Evolutionary conservation across 2,888 invertebrate species (phyloP), one percentile per base, ranked within the genome.

Genomic region (Chymomyza fuscimana): DNA sequence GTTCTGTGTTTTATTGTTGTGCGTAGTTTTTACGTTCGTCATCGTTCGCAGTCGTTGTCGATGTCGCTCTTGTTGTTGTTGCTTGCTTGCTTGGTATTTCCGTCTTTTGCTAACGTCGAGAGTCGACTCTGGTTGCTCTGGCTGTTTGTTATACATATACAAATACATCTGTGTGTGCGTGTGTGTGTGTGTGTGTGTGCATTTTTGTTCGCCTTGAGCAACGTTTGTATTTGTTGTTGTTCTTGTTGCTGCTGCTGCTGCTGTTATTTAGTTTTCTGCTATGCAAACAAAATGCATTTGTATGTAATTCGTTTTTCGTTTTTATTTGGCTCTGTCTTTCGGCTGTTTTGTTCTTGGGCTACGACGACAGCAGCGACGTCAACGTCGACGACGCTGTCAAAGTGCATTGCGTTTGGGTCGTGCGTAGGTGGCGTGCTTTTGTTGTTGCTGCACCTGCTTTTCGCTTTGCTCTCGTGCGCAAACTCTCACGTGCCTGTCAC

Each of bases 11-110:
- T 87, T 86, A 76, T 79, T 81, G 83, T 87, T 80, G 82, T 85
- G 88, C 88, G 84, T 84, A 86, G 84, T 85, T 86, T 86, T 86
- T 87, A 88, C 76, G 85, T 86, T 85, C 87, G 88, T 85, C 85
- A 85, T 85, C 88, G 75, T 82, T 86, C 73, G 80, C 58, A 12
- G 63, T 51, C 63, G 4, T 10, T 51, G 51, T 51, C 51, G 12
- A 15, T 16, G 62, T 36, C 40, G 36, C 40, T 15, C 46, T 56
- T 12, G 65, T 50, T n/a, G 16, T 12, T 58, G 12, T 15, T 63
- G 52, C 51, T 50, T 40, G 56, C 63, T 25, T 64, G 61, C 81
- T 78, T 88, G 85, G 85, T 84, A 85, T 85, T 85, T 85, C 88
- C 85, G 85, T 88, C 88, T 85, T 88, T 74, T 84, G 87, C 32